Base-by-base conservation (phyloP, 2,888 invertebrate species). In the Schizaphis graminum region DNA sequence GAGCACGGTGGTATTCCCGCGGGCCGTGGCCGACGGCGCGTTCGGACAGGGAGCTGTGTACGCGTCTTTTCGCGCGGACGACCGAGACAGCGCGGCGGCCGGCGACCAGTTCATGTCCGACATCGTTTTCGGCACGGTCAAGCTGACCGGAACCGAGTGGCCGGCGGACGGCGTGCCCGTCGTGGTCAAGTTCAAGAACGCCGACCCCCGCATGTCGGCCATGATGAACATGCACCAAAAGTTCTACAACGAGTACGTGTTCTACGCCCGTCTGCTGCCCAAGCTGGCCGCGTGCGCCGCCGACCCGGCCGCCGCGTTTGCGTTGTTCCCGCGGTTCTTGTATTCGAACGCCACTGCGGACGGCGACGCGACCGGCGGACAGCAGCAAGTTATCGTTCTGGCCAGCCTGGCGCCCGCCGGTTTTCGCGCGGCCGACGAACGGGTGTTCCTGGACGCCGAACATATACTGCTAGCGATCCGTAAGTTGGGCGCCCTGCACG, bases 401-500 rank as follows among this genome's bases (percentile, higher is more conserved):
- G 94, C 95, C 35, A 95, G 95, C 91, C 56, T 95, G 87, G 61
- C 94, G 86, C 86, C 53, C 4, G 28, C 67, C n/a, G 95, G 95
- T 10, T 95, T 92, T 91, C 90, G 88, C n/a, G 41, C 93, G 47
- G 53, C 94, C 2, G 87, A 94, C 16, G 56, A 94, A 13, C 94
- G 94, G 41, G 24, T 94, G 21, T 95, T 95, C 85, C 87, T 95
- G 77, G 95, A 95, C 94, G 92, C 89, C 47, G 94, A 94, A 11
- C 95, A 95, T 90, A 89, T 94, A 35, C n/a, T 87, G 47, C 90
- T 95, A 35, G 94, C 95, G 5, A 26, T 95, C 67, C 94, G 95
- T 56, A 95, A 93, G 26, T 89, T 95, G 21, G 95, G 95, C 16
- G 85, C 95, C 28, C 95, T 95, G 84, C 95, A 95, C 89, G 95